Evolutionary conservation across 2,797 vertebrate genomes (phyloP).

Genomic region (Manis crassicaudata): DNA sequence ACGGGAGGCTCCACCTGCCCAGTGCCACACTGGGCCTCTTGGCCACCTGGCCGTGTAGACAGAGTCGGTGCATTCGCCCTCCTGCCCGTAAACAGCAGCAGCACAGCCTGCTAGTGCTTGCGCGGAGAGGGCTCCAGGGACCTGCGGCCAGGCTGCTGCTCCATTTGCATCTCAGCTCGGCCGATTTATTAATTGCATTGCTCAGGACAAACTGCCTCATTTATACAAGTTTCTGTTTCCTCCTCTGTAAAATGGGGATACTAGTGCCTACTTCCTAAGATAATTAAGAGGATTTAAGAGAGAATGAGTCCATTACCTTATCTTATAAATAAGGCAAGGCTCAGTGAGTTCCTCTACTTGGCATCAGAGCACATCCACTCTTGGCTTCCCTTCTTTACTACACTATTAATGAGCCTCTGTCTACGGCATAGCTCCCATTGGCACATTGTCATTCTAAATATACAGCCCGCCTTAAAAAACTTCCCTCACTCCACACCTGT

Average conservation of each 20-base stretch:
- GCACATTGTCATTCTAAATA: neutral
- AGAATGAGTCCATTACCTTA: neutral
- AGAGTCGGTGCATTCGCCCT: neutral
- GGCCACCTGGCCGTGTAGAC: neutral
- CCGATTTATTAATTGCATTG: neutral
- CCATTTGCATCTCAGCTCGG: neutral
- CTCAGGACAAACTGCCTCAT: neutral
- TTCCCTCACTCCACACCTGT: neutral
- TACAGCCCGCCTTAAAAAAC: neutral
- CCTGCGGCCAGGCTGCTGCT: neutral
- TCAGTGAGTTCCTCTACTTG: neutral
- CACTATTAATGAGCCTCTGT: neutral
- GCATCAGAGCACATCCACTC: neutral
- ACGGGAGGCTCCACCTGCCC: neutral
- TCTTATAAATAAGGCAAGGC: neutral
- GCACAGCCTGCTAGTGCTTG: accelerated
- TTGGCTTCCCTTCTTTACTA: neutral
- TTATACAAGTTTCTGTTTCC: neutral
- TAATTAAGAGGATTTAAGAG: neutral
- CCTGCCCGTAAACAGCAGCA: neutral
- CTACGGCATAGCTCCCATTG: neutral
- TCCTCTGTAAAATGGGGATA: neutral
- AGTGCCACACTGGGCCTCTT: neutral
- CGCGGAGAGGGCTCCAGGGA: neutral
- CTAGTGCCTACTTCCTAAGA: neutral